Base-by-base conservation (phyloP, 2,797 vertebrate species). In the Tiaroga cobitis region DNA sequence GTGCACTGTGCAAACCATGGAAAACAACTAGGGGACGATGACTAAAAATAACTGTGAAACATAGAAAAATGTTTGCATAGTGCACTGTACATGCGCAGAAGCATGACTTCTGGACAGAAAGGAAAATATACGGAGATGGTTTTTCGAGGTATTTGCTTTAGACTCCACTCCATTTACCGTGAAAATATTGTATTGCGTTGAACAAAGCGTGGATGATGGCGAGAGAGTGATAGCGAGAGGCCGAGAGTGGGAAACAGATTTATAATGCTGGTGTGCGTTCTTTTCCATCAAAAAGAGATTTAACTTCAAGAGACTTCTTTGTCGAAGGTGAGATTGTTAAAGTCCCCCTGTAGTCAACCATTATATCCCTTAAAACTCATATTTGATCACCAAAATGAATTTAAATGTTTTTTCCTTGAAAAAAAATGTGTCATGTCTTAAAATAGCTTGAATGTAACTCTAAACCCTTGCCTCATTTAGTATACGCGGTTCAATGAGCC, bases 11-110 rank as follows among this genome's bases (percentile, higher is more conserved):
- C 90, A 92, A 86, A 85, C 90, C 83, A 85, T 76, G 84, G 63
- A 85, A 88, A 90, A 81, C 87, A 90, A 90, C 87, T 86, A 89
- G 90, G 86, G 90, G 89, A 91, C 89, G 90, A 89, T 77, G 80
- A 83, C 93, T 94, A 93, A 94, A 94, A 94, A 94, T 95, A 95
- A 91, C 93, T 92, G 90, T 85, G 87, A 92, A 93, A 91, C 92
- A 90, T 91, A 93, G 90, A 89, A 95, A 92, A 95, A 95, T 94
- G 95, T 95, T 95, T 94, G 91, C 82, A 86, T 91, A 85, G 88
- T 85, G 85, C 87, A 88, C 90, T 87, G 91, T 91, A 92, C 91
- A 90, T 37, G 90, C 88, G 87, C 82, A 78, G 63, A 85, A 87
- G 86, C 86, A 83, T 91, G 93, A 93, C 92, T 90, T 90, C 85